These are phyloP conservation scores for Setophaga coronata DNA, from an alignment of 2,113 vertebrate species.

Conservation along the genomic window DNA sequence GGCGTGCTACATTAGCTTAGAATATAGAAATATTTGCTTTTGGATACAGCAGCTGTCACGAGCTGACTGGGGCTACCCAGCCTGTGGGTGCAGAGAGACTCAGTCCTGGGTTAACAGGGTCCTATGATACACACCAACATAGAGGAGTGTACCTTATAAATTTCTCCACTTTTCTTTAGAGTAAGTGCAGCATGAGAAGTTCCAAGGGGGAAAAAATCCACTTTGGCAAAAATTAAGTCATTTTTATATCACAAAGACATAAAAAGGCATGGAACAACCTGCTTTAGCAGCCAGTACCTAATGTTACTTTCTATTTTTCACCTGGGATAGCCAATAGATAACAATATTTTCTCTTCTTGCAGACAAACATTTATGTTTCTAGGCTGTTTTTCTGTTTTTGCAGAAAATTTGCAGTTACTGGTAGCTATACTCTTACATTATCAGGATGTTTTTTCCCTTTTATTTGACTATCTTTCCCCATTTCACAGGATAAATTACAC, in stretches of 20 bases:
- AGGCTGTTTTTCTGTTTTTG: not conserved
- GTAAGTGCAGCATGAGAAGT: not conserved
- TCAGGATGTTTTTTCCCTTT: not conserved
- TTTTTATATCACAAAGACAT: not conserved
- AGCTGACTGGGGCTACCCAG: fast-evolving
- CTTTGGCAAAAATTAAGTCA: not conserved
- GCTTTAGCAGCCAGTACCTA: not conserved
- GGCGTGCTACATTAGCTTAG: not conserved
- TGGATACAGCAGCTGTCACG: not conserved
- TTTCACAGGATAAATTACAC: not conserved
- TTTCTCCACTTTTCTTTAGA: not conserved
- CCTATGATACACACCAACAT: fast-evolving
- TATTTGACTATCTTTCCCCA: not conserved
- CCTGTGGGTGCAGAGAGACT: fast-evolving
- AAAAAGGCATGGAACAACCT: not conserved
- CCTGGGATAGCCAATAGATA: not conserved
- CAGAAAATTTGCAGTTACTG: not conserved
- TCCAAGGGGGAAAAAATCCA: not conserved
- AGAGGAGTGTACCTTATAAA: not conserved
- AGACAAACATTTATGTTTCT: not conserved
- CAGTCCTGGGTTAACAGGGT: fast-evolving
- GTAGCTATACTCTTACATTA: not conserved
- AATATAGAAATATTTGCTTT: not conserved
- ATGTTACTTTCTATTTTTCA: not conserved
- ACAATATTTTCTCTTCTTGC: not conserved